Conservation (phyloP, 2,113 vertebrate species). For the Lathamus discolor region DNA sequence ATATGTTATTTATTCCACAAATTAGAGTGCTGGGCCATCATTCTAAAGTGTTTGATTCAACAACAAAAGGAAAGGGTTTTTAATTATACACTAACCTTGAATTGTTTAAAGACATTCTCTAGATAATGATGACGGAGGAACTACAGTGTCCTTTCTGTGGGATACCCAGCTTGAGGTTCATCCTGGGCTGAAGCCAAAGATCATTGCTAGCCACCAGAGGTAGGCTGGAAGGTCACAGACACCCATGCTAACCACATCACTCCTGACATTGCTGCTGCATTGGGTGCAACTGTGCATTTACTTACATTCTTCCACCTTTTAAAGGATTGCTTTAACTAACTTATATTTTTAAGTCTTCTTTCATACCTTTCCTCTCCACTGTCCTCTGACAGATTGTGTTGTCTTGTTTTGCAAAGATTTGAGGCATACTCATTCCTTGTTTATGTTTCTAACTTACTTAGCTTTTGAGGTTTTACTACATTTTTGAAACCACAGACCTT, state of each 20-base stretch:
- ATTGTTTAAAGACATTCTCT: neutral
- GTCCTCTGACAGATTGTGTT: neutral
- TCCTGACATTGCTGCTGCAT: neutral
- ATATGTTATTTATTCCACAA: neutral
- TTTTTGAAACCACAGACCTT: neutral
- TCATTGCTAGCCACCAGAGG: neutral
- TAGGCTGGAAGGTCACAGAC: neutral
- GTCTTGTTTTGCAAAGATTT: neutral
- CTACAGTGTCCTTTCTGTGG: neutral
- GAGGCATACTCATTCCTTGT: neutral
- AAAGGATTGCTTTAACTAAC: neutral
- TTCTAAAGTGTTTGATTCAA: neutral
- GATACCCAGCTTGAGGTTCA: neutral
- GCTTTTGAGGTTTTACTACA: neutral
- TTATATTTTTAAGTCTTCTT: neutral
- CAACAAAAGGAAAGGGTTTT: neutral
- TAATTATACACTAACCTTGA: neutral
- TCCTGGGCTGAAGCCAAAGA: neutral
- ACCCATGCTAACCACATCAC: fast-evolving
- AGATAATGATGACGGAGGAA: neutral
- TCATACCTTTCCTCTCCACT: neutral
- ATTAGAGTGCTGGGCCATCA: neutral
- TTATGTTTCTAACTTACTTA: neutral
- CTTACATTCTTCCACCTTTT: neutral
- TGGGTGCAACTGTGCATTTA: neutral